Evolutionary conservation across 2,888 invertebrate genomes (phyloP), one percentile per base, ranked within the genome.

Genomic region (Sympetrum striolatum): DNA sequence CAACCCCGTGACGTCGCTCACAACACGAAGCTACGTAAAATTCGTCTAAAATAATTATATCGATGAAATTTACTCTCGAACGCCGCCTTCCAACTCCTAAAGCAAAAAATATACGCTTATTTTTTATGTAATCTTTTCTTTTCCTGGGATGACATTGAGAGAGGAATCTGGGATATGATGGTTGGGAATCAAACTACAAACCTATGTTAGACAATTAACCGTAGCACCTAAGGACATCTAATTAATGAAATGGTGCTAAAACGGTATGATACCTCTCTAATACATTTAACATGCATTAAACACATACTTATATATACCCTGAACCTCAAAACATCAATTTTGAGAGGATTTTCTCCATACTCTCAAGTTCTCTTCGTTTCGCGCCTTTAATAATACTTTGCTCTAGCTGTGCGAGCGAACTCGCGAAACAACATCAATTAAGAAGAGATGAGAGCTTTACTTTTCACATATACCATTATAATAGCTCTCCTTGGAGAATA

Each of bases 291-390:
- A 73, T 31, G 31, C 31, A 31, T 73, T 31, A 22, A n/a, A 39
- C 39, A 86, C 64, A 37, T 60, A 58, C 86, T 37, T 64, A 25
- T 5, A 64, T 60, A 35, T n/a, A 86, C 86, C 86, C 60, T n/a
- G 15, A 15, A 12, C 60, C 86, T 86, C 10, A 86, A 64, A 60
- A 86, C 18, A 31, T 10, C 58, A 60, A 58, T 58, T 18, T 81
- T 12, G 22, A 86, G 64, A 86, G 60, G 35, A 82, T 25, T 22
- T 35, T 60, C 60, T 31, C 82, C 53, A 35, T 48, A 22, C 35
- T 35, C 86, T 86, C 82, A 37, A 82, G 12, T 22, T 86, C 86
- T 86, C 64, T 60, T 39, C 86, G 60, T 86, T 86, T 86, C 86
- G 73, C 86, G 58, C 10, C 86, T 58, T 37, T 60, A 18, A 31